Evolutionary conservation across 2,113 vertebrate species (phyloP), one percentile per base, ranked within the genome.

Genomic region (Nyctibius bracteatus): DNA sequence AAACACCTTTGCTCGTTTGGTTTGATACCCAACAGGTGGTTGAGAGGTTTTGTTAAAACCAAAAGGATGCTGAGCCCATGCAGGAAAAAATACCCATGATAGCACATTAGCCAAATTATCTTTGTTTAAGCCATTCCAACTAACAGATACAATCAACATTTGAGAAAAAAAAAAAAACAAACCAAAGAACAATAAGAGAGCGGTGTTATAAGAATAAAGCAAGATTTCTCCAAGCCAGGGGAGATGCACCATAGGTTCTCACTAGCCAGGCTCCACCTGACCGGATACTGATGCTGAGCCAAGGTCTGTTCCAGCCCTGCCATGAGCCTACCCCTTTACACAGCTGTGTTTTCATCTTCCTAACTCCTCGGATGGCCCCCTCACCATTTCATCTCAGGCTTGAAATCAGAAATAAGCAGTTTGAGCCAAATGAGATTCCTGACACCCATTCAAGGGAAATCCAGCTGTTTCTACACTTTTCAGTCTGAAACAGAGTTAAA

Each of bases 201-300:
- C 54, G 12, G 19, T 25, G 17, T 46, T 61, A 43, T 13, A 30
- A 11, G 21, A 61, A 46, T 37, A 65, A 62, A 83, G 9, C 16
- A 77, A 59, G 23, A 44, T 49, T 77, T 49, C 14, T 14, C 12
- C 59, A 63, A 58, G 66, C 8, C 61, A 25, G 30, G 9, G 54
- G 18, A 78, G 22, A 30, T 9, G 23, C 10, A 30, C 12, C 46
- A 13, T 5, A 18, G 28, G 25, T 9, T 44, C 27, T 65, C 6
- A 0, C 33, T 30, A 75, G 17, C 12, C 49, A 58, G 24, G n/a
- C 27, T 70, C 67, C 4, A 3, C 67, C 54, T 1, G 0, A 37
- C n/a, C 0, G 0, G 39, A n/a, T 61, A 41, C 25, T 0, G 1
- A 41, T 17, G 43, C 35, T 43, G 27, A 72, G 58, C 22, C 43